These are phyloP conservation scores for Chlorodrepanis virens DNA, from an alignment of 2,113 vertebrate genomes.

Conservation along the genomic window DNA sequence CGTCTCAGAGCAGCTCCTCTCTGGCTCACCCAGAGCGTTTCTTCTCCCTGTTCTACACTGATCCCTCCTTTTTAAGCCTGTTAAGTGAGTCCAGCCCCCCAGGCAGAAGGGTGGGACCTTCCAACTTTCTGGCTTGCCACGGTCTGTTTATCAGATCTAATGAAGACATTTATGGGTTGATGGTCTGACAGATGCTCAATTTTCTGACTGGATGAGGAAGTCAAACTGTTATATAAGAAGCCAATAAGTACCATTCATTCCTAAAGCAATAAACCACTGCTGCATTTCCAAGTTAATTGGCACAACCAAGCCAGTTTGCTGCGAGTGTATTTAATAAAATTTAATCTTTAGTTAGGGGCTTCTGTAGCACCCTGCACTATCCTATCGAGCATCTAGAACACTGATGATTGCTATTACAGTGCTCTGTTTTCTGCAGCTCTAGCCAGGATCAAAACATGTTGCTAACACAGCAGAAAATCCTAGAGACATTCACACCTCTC, in stretches of 20 bases:
- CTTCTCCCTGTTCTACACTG: not conserved
- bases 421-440: not conserved
- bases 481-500: not conserved
- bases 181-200: slow-evolving; percentile 55
- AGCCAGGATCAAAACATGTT: not conserved
- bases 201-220: slow-evolving; percentile 56
- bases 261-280: slow-evolving; percentile 16
- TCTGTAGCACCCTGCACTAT: not conserved
- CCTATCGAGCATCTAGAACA: not conserved
- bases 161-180: slow-evolving; percentile 53
- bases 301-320: not conserved
- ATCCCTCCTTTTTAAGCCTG: not conserved
- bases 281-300: not conserved
- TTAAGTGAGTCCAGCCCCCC: slow-evolving; percentile 46
- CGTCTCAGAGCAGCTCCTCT: not conserved
- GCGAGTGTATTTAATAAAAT: slow-evolving; percentile 11
- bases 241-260: slow-evolving; percentile 31
- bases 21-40: not conserved
- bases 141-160: slow-evolving; percentile 65
- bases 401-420: not conserved
- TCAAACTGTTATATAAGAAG: slow-evolving; percentile 61
- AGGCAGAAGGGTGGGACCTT: slow-evolving; percentile 50
- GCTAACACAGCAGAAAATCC: not conserved
- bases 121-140: slow-evolving; percentile 48
- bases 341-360: slow-evolving; percentile 20